These are phyloP conservation scores for Drosophila nigrodunni DNA, from an alignment of 1,140 invertebrate genomes.

Conservation along the genomic window DNA sequence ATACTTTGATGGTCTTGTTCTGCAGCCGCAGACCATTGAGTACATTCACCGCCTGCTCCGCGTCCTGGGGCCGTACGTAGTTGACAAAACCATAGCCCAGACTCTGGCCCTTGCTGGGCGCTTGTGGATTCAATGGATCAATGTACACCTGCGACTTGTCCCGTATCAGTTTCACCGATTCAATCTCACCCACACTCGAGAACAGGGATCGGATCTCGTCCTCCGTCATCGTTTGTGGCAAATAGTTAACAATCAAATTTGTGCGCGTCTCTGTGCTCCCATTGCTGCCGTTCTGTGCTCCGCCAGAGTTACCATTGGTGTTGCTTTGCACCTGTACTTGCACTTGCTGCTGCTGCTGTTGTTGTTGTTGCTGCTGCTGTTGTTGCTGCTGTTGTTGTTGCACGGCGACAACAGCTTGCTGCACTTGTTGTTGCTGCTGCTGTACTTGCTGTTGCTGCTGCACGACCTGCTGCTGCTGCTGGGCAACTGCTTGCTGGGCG, in stretches of 20 bases:
- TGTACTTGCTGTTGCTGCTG: conserved; percentile 53
- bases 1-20: conserved; percentile 96
- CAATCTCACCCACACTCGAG: conserved; percentile 94
- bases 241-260: conserved; percentile 96
- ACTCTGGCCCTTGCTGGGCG: conserved; percentile 89
- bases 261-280: conserved; percentile 85
- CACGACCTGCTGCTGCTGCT: conserved; percentile 52
- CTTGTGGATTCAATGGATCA: conserved; percentile 83
- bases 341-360: conserved; percentile 38
- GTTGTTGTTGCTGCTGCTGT: conserved; percentile 51
- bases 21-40: conserved; percentile 94
- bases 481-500: conserved; percentile 54
- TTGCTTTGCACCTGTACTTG: conserved; percentile 54
- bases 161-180: conserved; percentile 95
- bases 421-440: conserved; percentile 59
- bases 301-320: conserved; percentile 67
- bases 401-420: conserved; percentile 68
- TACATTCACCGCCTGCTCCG: conserved; percentile 94
- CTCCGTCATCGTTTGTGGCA: conserved; percentile 96
- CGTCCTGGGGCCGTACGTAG: conserved; percentile 92
- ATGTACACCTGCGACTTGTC: conserved; percentile 92
- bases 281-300: conserved; percentile 76
- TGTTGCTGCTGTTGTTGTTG: conserved; percentile 77
- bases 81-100: conserved; percentile 96
- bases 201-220: conserved; percentile 94